phyloP scores from a whole-genome alignment of 2,113 vertebrate species.

The Planiliza haematocheilus region DNA sequence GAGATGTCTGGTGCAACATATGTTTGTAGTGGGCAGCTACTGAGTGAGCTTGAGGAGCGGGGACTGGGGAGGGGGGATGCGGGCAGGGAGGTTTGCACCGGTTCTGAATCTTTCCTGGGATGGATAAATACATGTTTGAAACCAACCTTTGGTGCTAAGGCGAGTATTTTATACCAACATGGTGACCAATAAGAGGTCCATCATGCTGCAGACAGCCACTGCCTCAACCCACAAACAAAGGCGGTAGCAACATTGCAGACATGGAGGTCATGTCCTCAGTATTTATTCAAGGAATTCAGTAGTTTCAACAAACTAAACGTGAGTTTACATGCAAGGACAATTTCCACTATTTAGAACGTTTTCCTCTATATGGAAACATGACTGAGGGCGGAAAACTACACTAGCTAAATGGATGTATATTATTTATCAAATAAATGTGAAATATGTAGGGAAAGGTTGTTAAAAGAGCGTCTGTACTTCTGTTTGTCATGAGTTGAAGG shows the following conservation, averaged over 20 bases:
- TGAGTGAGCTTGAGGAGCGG: constrained; percentile 49
- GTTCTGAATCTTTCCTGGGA: constrained; percentile 22
- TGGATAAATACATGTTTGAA: constrained; percentile 12
- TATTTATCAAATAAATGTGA: neutral
- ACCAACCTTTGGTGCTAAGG: neutral
- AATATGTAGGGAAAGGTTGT: no score
- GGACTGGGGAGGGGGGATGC: no score
- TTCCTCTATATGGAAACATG: neutral
- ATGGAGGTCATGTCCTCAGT: neutral
- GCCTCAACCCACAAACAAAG: constrained; percentile 6
- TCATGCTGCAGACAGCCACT: constrained; percentile 8
- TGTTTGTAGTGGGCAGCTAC: constrained; percentile 74
- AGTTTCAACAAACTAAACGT: neutral
- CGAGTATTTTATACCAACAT: constrained; percentile 8
- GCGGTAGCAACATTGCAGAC: neutral
- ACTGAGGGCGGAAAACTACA: neutral
- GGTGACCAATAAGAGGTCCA: neutral
- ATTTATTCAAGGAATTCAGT: neutral
- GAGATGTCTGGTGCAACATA: constrained; percentile 77
- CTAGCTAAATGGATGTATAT: neutral
- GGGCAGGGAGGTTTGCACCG: constrained; percentile 11
- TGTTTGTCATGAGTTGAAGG: constrained; percentile 85
- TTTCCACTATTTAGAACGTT: neutral
- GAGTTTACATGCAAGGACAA: neutral
- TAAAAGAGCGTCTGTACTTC: neutral